Evolutionary conservation across 2,888 invertebrate genomes (phyloP), one percentile per base, ranked within the genome.

Genomic region (Apamea sordens): DNA sequence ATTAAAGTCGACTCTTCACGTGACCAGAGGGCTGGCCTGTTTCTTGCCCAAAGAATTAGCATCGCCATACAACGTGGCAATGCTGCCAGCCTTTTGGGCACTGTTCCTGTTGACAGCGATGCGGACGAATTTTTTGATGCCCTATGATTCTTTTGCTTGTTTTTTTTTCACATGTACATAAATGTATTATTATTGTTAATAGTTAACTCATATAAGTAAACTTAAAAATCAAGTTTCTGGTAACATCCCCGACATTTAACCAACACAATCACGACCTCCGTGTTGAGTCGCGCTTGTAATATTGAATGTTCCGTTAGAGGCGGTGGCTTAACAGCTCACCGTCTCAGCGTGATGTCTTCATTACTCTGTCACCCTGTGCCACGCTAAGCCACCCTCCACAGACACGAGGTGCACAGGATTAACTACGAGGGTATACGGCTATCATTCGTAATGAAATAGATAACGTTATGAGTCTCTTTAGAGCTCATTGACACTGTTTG

Each of bases 281-380:
- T 2, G 11, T 59, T 56, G 36, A 56, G 82, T 21, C 56, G 53
- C 53, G 83, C 53, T 77, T 77, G 83, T 82, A 77, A 83, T 83
- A 81, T 63, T n/a, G 61, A 61, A 63, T 83, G 82, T 83, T 21
- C 67, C 41, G 56, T 10, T 50, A 24, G 65, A 71, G 77, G 41
- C 76, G 56, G 76, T 69, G 56, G 80, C 76, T 81, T 76, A 64
- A 13, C 32, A 72, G 67, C 71, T 76, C 73, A 56, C 50, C 13
- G 73, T 44, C 86, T 24, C 87, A 81, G 90, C 89, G 69, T 78
- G 89, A 41, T 68, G 79, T 44, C 70, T 86, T 89, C 88, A 88
- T 89, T 87, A 88, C 77, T 67, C 41, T 32, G 77, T 70, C 70
- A 2, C 65, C 69, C 76, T 24, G 65, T 53, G 32, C 41, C 50